A percentile compares a stretch with the other conserved stretches of the same genome.
Evolutionary conservation across 1,140 invertebrate genomes (phyloP).

Genomic region (Harpegnathos saltator): DNA sequence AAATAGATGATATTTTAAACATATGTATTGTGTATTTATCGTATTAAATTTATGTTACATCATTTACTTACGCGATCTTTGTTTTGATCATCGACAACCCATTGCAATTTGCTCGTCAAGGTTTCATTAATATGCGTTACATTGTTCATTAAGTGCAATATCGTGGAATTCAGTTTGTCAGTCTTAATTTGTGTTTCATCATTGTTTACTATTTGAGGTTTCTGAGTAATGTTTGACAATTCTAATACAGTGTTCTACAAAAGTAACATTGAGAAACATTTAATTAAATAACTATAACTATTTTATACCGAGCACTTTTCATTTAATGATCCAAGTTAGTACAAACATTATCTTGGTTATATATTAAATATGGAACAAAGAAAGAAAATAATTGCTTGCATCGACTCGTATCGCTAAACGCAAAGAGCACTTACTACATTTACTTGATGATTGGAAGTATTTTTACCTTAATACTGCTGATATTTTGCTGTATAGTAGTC

Average conservation of each 20-base stretch:
- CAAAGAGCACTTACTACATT: no score
- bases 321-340: not conserved
- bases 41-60: not conserved
- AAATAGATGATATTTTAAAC: not conserved
- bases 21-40: conserved; percentile 34
- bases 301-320: no score
- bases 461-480: conserved; percentile 83
- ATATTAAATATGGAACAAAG: no score
- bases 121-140: conserved; percentile 84
- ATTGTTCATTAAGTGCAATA: conserved; percentile 81
- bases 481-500: conserved; percentile 80
- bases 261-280: not conserved
- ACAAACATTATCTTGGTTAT: no score
- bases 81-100: conserved; percentile 83
- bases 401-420: no score
- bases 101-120: conserved; percentile 83
- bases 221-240: conserved; percentile 78
- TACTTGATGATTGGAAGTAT: not conserved
- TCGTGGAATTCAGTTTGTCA: conserved; percentile 79
- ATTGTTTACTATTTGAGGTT: conserved; percentile 76
- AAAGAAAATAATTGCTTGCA: conserved; percentile 9
- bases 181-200: conserved; percentile 83
- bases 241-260: conserved; percentile 77
- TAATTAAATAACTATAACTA: conserved; percentile 23
- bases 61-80: conserved; percentile 84